These are phyloP conservation scores for Drosophila grimshawi DNA, from an alignment of 1,140 invertebrate genomes.

Conservation along the genomic window DNA sequence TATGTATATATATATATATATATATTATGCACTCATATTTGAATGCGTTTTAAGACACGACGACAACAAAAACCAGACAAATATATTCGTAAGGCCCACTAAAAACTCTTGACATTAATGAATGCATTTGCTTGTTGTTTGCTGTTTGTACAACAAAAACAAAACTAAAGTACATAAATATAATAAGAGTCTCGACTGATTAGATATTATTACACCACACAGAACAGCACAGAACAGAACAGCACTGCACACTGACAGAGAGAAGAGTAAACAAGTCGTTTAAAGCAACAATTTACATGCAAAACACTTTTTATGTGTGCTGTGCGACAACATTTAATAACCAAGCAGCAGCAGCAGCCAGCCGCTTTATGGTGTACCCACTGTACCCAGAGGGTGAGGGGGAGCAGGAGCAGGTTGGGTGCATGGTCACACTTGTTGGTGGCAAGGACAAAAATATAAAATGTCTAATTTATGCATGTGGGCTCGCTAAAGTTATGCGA, in stretches of 20 bases:
- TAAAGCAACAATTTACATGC: constrained; percentile 11
- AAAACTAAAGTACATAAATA: constrained; percentile 37
- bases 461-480: too few relatives aligned
- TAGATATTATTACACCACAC: constrained; percentile 58
- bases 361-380: not conserved
- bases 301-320: constrained; percentile 23
- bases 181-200: constrained; percentile 59
- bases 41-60: constrained; percentile 46
- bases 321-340: constrained; percentile 9
- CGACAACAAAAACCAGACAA: constrained; percentile 10
- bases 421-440: not conserved
- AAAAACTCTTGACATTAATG: constrained; percentile 62
- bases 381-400: not conserved
- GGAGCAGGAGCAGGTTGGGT: too few relatives aligned
- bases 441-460: too few relatives aligned
- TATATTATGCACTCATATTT: constrained; percentile 42
- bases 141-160: constrained; percentile 10
- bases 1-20: constrained; percentile 18
- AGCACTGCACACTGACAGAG: not conserved
- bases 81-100: constrained; percentile 26
- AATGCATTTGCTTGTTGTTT: constrained; percentile 66
- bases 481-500: too few relatives aligned
- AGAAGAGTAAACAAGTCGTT: constrained; percentile 52
- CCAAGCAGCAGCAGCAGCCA: not conserved
- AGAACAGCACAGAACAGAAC: too few relatives aligned